A percentile compares a stretch with the other conserved stretches of the same genome.
phyloP scores from a whole-genome alignment of 2,113 vertebrate genomes.

The Plectropomus leopardus region DNA sequence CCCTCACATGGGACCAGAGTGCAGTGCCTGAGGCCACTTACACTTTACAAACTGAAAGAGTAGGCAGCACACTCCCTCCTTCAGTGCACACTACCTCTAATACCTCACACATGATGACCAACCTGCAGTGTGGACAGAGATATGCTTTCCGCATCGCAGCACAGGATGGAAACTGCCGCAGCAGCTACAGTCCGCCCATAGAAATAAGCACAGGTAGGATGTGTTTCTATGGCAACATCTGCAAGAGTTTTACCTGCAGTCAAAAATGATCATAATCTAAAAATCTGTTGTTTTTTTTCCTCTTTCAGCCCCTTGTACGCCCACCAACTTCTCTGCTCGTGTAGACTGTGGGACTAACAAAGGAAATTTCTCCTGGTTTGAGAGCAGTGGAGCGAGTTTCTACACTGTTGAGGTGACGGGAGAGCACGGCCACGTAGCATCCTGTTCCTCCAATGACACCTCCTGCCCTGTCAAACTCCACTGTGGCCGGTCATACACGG shows the following conservation, averaged over 20 bases:
- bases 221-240: constrained; percentile 35
- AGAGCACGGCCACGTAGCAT: constrained; percentile 58
- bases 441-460: constrained; percentile 69
- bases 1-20: constrained; percentile 68
- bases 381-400: constrained; percentile 51
- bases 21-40: constrained; percentile 49
- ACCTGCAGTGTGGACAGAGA: constrained; percentile 72
- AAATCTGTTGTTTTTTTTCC: not conserved
- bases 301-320: constrained; percentile 71
- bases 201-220: constrained; percentile 73
- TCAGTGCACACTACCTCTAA: constrained; percentile 24
- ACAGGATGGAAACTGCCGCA: constrained; percentile 59
- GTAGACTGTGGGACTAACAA: constrained; percentile 78
- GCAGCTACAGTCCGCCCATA: constrained; percentile 58
- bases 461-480: constrained; percentile 71
- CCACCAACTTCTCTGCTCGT: constrained; percentile 64
- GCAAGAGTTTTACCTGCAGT: not conserved
- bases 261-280: not conserved
- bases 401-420: constrained; percentile 73
- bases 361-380: constrained; percentile 71
- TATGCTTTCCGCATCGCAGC: constrained; percentile 66
- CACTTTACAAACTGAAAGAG: constrained; percentile 41
- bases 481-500: constrained; percentile 71
- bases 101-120: constrained; percentile 38
- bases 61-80: not conserved